Base-by-base conservation (phyloP, 2,888 invertebrate genomes). In the Lathronympha strigana region DNA sequence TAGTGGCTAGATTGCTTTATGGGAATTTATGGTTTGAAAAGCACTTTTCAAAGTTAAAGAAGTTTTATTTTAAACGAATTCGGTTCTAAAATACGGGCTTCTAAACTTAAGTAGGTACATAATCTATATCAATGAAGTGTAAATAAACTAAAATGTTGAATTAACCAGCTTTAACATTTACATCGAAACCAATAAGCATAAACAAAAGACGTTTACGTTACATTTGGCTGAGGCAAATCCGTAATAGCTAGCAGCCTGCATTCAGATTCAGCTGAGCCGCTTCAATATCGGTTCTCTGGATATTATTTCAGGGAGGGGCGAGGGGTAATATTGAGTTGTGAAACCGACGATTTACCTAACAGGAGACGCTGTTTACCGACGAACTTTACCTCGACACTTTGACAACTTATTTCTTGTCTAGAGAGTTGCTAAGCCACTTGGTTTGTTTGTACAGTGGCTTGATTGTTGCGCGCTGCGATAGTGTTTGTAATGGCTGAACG, bases 401-500 rank as follows among this genome's bases (percentile, higher is more conserved):
- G 90, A 90, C 90, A 91, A 90, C 90, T 91, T 90, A 90, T 90
- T 91, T 90, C 91, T 90, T 88, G 90, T 88, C 84, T 84, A 74
- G 76, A 76, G 83, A 86, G 84, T 88, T 85, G 76, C 82, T 84
- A 84, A 89, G 86, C 84, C 82, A 86, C 83, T 83, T 83, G 75
- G 83, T 85, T 88, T 87, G 82, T 87, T 81, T 86, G 83, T 76
- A 79, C 75, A 82, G 81, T 69, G 80, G 77, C 80, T 79, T 83
- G 87, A 87, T 88, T 87, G 84, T 85, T 81, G 77, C 76, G 77
- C 72, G 60, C 67, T 60, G 67, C 71, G 75, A 80, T 76, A 81
- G 77, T 76, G 73, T 76, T 77, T 76, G 74, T 77, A 75, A 76
- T 67, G 55, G 61, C 63, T 67, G 63, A 50, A 49, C 61, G 71